Base-by-base conservation (phyloP, 2,113 vertebrate species). In the Indicator maculatus region DNA sequence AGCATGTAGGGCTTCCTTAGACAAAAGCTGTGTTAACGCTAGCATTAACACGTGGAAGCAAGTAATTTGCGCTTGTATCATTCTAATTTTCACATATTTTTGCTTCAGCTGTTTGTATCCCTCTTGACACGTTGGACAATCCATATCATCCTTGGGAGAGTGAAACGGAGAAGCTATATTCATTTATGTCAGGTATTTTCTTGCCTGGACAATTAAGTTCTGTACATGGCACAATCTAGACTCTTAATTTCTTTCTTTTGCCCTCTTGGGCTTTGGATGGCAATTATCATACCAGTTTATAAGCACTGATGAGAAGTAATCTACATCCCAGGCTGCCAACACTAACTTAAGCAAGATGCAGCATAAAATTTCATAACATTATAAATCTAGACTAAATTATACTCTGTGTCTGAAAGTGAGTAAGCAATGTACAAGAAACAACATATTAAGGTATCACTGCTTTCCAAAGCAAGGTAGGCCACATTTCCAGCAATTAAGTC, bases 351-450 rank as follows among this genome's bases (percentile, higher is more conserved):
- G 31, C 66, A 93, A 93, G 59, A 52, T 83, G 56, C 93, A 56
- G 78, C 86, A 83, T 80, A 92, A 87, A 92, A 71, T 76, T 21
- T 91, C 39, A 44, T 74, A 86, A 84, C 38, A 61, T 67, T 83
- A 61, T 61, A 93, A 91, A 95, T 78, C 72, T 75, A 79, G 47
- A 69, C 86, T 87, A 88, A 88, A 84, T 79, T 12, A 19, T 56
- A 77, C 23, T 19, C 36, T 26, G 3, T 18, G 9, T 76, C 75
- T 89, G 55, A 36, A 67, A 86, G 41, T 55, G 71, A 95, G 41
- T 58, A 90, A 96, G 75, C 55, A 78, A 55, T 83, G 63, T 61
- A 69, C 83, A 93, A 71, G 63, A 36, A 77, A 39, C 21, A 91
- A 85, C 75, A 41, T 8, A 24, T 73, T 82, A 72, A 89, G 58